phyloP scores from a whole-genome alignment of 1,140 invertebrate species.

The Nymphalis io region DNA sequence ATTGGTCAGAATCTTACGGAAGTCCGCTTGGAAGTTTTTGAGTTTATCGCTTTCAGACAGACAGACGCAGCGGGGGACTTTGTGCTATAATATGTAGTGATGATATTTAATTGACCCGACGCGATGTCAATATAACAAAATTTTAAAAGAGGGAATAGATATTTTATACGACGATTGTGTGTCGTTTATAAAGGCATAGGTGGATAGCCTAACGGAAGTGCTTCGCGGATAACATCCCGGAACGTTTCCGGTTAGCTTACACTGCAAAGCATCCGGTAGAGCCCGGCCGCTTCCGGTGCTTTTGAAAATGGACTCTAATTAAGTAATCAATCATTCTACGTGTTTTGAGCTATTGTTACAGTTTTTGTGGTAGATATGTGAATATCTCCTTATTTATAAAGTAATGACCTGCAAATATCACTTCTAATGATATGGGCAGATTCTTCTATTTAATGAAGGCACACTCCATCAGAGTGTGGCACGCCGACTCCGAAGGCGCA shows the following conservation, averaged over 20 bases:
- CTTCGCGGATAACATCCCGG: constrained; percentile 32
- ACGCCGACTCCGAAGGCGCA: too few relatives aligned
- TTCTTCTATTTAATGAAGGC: too few relatives aligned
- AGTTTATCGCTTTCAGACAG: too few relatives aligned
- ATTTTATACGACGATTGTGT: neutral
- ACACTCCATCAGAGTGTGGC: too few relatives aligned
- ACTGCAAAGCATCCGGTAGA: constrained; percentile 31
- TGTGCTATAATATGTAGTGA: too few relatives aligned
- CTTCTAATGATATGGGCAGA: too few relatives aligned
- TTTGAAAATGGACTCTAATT: constrained; percentile 16
- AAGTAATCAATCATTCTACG: constrained; percentile 12
- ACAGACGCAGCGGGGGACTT: too few relatives aligned
- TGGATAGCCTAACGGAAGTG: constrained; percentile 20
- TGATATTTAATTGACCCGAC: neutral
- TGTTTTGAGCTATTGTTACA: neutral
- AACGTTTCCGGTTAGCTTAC: constrained; percentile 36
- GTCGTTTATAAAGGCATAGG: constrained; percentile 22
- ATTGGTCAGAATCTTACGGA: too few relatives aligned
- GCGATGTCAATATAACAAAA: neutral
- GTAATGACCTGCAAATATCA: too few relatives aligned
- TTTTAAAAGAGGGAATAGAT: neutral
- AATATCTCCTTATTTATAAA: too few relatives aligned
- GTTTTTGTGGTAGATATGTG: neutral
- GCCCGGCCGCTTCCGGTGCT: constrained; percentile 23
- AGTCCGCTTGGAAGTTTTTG: too few relatives aligned